Base-by-base conservation (phyloP, 2,113 vertebrate species). In the Phalacrocorax aristotelis region DNA sequence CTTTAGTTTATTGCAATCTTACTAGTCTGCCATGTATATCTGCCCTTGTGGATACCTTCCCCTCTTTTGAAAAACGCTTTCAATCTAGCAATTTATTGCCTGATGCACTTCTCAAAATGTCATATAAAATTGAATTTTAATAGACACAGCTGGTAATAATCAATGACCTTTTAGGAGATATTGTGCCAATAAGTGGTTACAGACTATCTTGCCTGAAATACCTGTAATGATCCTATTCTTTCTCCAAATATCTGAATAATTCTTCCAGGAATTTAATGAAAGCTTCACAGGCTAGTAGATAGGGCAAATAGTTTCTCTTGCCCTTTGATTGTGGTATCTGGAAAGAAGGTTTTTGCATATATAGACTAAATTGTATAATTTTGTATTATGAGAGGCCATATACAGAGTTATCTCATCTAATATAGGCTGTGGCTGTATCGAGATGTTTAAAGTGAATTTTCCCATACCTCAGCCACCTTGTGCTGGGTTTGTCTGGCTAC, bases 41-140 rank as follows among this genome's bases (percentile, higher is more conserved):
- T 91, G 58, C 66, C 77, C 87, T 90, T 78, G 64, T 87, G 60
- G 14, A 46, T 92, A 62, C 38, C 42, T 83, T 83, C 34, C 54
- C 14, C 51, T 94, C 70, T 79, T 62, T 62, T 51, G 71, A 83
- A 89, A 95, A 94, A 83, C 57, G 80, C 44, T 76, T 91, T 80
- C 49, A 69, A 85, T 85, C 34, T 58, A 82, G 52, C 55, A 51
- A 61, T 90, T 95, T 94, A 93, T 91, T 95, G 78, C 61, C 54
- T 4, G 11, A 82, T 0, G 0, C 29, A 14, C 40, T 76, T 87
- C 71, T 93, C 83, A 89, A 97, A 96, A 96, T 97, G 93, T 92
- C 97, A 95, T 48, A 30, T 65, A 72, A 89, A 92, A 95, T 84
- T 96, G 77, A 72, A 92, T 92, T 95, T 94, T 96, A 94, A 95